Evolutionary conservation across 2,797 vertebrate genomes (phyloP), one percentile per base, ranked within the genome.

Genomic region (Tapera naevia): DNA sequence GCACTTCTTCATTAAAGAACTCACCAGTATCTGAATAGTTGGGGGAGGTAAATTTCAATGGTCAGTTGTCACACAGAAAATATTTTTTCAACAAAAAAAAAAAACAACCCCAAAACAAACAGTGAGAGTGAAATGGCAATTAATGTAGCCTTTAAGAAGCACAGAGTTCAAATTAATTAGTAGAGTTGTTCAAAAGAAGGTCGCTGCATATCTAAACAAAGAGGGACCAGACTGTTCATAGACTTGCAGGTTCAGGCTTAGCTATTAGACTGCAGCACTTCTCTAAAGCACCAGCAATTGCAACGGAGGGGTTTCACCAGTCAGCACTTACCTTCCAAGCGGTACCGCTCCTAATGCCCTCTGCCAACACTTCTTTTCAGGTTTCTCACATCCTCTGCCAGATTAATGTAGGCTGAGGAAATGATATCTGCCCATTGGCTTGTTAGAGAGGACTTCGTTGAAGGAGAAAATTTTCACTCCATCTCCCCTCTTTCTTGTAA

Each of bases 371-470:
- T 88, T 64, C 37, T 67, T n/a, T 8, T 37, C 0, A 0, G 3
- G 1, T 60, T 61, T 48, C 69, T 75, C 0, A 0, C 18, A 17
- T 64, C 46, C 61, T 70, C 0, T 0, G 7, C 15, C 27, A 73
- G 17, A 60, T 69, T 86, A 75, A 14, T 0, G 3, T 7, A 57
- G 37, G 61, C 91, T 7, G 0, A 76, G 69, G 41, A 82, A 61
- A 9, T 14, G 5, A 7, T 3, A 0, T 28, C 43, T 73, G 35
- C 39, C 50, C 30, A 1, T 32, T 64, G 51, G 57, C 35, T 92
- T 3, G 0, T 17, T 25, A 30, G 2, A 28, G 16, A 73, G 60
- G 22, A 32, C 25, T 84, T 45, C 54, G 60, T 54, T 66, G 66
- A 65, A 27, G 69, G 56, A 86, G 46, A 57, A 58, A 19, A 10